phyloP scores from a whole-genome alignment of 2,888 invertebrate species.

The Ophion slaviceki region DNA sequence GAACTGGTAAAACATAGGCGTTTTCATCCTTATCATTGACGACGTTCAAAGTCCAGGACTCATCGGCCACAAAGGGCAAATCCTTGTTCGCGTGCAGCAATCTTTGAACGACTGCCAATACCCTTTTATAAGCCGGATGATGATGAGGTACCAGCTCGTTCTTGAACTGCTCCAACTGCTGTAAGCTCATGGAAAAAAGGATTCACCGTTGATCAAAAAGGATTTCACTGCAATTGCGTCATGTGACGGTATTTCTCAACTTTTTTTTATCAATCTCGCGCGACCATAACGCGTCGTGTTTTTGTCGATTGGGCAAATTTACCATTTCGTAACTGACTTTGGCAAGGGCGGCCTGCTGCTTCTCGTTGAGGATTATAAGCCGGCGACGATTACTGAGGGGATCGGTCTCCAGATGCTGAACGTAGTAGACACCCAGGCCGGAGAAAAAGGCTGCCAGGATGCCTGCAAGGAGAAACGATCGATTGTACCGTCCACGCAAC shows the following conservation, averaged over 20 bases:
- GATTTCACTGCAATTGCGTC: background rate
- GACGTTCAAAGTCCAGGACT: conserved; percentile 85
- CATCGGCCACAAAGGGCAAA: conserved; percentile 81
- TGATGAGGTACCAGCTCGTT: conserved; percentile 74
- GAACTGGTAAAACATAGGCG: conserved; percentile 85
- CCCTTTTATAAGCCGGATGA: conserved; percentile 81
- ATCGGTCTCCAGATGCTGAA: conserved; percentile 84
- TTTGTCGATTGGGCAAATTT: background rate
- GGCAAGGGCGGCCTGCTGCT: conserved; percentile 82
- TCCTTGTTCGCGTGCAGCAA: conserved; percentile 84
- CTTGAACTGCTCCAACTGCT: conserved; percentile 79
- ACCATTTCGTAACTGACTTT: conserved; percentile 80
- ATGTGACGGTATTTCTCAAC: background rate
- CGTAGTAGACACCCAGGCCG: conserved; percentile 74
- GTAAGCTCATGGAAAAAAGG: conserved; percentile 45
- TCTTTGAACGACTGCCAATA: conserved; percentile 81
- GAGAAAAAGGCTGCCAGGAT: conserved; percentile 69
- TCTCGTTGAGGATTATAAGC: conserved; percentile 84
- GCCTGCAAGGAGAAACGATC: conserved; percentile 68
- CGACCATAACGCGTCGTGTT: background rate
- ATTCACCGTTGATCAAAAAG: background rate
- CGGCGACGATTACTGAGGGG: conserved; percentile 85
- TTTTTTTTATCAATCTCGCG: background rate
- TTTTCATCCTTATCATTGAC: conserved; percentile 83
- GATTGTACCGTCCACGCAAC: background rate